A percentile compares a stretch with the other conserved stretches of the same genome.
Evolutionary conservation across 2,113 vertebrate genomes (phyloP).

Genomic region (Patagioenas fasciata): DNA sequence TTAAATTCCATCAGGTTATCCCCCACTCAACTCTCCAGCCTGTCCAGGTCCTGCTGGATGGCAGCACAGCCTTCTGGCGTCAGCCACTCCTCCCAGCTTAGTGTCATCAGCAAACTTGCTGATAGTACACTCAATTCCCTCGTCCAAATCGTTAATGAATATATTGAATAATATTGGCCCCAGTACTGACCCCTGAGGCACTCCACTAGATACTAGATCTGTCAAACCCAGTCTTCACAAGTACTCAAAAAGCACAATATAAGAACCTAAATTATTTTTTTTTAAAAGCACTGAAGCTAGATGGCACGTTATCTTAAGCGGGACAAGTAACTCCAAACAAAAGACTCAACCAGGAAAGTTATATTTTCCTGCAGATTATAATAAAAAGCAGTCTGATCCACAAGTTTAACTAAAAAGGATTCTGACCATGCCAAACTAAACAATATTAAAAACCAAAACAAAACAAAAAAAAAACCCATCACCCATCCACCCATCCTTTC

Average conservation of each 20-base stretch:
- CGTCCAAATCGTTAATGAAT: too few relatives aligned
- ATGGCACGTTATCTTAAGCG: neutral
- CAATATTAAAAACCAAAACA: neutral
- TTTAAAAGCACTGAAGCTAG: neutral
- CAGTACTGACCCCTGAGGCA: too few relatives aligned
- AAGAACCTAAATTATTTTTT: neutral
- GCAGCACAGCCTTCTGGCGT: too few relatives aligned
- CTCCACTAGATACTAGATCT: too few relatives aligned
- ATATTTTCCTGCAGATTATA: neutral
- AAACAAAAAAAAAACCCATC: neutral
- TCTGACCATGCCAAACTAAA: neutral
- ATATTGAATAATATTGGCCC: too few relatives aligned
- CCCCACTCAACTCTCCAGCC: too few relatives aligned
- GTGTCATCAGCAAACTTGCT: too few relatives aligned
- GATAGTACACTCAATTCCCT: too few relatives aligned
- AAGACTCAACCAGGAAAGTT: neutral
- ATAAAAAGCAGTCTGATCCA: neutral
- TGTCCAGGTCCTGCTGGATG: too few relatives aligned
- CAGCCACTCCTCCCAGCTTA: too few relatives aligned
- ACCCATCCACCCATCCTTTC: accelerated
- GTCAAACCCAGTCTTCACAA: neutral
- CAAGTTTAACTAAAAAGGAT: neutral
- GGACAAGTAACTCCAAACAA: neutral
- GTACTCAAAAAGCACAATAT: neutral
- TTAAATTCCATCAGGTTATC: too few relatives aligned